These are phyloP conservation scores for Ptyas mucosa DNA, from an alignment of 2,113 vertebrate species.

Conservation along the genomic window DNA sequence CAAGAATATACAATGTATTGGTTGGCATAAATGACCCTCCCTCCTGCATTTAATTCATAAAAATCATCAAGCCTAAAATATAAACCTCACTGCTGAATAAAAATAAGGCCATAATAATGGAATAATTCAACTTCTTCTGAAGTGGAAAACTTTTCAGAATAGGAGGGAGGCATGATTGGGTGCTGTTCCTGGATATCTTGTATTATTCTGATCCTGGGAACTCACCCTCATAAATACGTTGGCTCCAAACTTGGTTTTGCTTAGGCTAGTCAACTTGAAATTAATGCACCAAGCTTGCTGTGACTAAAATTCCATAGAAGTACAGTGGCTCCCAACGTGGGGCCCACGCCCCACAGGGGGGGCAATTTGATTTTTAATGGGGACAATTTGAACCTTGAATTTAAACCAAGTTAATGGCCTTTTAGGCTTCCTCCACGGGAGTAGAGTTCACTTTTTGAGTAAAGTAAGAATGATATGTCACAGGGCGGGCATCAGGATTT, in stretches of 20 bases:
- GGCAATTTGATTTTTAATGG: too few relatives aligned
- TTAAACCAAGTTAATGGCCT: too few relatives aligned
- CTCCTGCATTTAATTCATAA: conserved; percentile 8
- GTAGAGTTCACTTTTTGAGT: too few relatives aligned
- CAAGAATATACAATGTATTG: not conserved
- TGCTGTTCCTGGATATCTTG: not conserved
- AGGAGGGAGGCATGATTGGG: not conserved
- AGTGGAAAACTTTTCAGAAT: not conserved
- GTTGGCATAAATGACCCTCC: not conserved
- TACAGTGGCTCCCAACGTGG: too few relatives aligned
- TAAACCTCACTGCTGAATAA: not conserved
- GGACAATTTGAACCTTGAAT: too few relatives aligned
- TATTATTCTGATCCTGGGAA: not conserved
- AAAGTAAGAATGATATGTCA: too few relatives aligned
- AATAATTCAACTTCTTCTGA: not conserved
- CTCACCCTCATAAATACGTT: not conserved
- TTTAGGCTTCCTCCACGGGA: too few relatives aligned
- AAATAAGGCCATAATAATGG: not conserved
- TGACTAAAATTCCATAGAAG: not conserved
- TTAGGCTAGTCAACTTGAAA: not conserved
- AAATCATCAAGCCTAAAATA: conserved; percentile 17
- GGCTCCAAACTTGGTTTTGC: not conserved
- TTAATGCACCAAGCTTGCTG: not conserved
- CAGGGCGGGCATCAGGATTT: too few relatives aligned
- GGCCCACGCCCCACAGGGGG: too few relatives aligned